Percentiles rank a stretch among this genome's conserved stretches.
Evolutionary conservation across 2,888 invertebrate species (phyloP).

Genomic region (Sepiola atlantica): DNA sequence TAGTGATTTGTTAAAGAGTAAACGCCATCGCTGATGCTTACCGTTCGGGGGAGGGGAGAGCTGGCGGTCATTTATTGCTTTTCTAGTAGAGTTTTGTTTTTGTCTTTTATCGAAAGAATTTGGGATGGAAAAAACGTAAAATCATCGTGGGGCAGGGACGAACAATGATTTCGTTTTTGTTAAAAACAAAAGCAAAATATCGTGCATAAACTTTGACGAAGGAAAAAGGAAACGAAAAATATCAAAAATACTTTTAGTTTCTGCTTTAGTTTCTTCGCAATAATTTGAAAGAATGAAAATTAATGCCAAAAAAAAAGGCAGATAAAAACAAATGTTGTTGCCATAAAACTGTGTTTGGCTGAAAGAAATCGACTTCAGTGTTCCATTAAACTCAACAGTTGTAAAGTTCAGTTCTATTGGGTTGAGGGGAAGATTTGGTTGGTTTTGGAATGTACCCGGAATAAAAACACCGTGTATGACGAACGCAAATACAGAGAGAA

Average conservation of each 20-base stretch:
- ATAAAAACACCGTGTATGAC: neutral
- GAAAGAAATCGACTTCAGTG: neutral
- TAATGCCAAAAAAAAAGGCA: too few relatives aligned
- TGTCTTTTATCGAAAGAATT: neutral
- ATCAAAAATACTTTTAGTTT: neutral
- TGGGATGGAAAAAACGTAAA: neutral
- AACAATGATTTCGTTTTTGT: neutral
- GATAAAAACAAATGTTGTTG: neutral
- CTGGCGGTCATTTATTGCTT: neutral
- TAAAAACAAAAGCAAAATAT: neutral
- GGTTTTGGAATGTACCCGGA: neutral
- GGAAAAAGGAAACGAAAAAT: neutral
- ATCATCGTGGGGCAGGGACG: neutral
- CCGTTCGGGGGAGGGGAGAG: too few relatives aligned
- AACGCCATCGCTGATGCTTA: neutral
- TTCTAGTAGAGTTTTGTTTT: neutral
- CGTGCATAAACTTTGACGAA: neutral
- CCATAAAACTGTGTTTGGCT: neutral
- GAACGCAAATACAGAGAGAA: neutral
- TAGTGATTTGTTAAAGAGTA: neutral
- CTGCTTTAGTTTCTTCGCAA: neutral
- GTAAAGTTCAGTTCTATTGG: neutral
- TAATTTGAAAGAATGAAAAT: neutral
- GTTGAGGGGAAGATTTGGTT: neutral
- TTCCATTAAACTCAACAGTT: neutral